Evolutionary conservation across 2,888 invertebrate genomes (phyloP).

Genomic region (Ophraella communa): DNA sequence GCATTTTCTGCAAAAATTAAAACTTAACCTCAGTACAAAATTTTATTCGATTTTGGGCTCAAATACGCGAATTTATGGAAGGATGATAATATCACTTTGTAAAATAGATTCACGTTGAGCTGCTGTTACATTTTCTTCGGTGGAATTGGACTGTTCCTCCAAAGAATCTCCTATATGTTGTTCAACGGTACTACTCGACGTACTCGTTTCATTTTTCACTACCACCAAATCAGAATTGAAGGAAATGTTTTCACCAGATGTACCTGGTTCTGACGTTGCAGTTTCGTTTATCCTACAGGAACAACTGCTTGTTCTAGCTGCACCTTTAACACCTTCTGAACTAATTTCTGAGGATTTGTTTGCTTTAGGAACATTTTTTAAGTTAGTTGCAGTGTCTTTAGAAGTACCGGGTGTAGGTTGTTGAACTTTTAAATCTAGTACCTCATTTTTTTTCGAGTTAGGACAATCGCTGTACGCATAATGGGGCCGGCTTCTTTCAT

Average conservation of each 20-base stretch:
- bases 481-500: constrained; percentile 2
- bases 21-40: too few relatives aligned
- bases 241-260: not conserved
- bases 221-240: not conserved
- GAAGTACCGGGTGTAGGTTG: not conserved
- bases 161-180: too few relatives aligned
- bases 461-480: not conserved
- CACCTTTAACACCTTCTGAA: not conserved
- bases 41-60: not conserved
- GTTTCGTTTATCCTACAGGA: not conserved
- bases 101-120: constrained; percentile 3
- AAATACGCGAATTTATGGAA: not conserved
- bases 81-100: constrained; percentile 25
- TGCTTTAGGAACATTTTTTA: not conserved
- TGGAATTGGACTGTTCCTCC: not conserved
- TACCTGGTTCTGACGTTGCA: not conserved
- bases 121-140: constrained; percentile 3
- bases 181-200: not conserved
- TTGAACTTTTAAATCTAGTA: constrained; percentile 9
- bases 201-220: not conserved
- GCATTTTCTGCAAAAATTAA: too few relatives aligned
- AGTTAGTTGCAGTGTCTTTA: not conserved
- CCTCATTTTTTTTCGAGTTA: constrained; percentile 1
- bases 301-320: not conserved
- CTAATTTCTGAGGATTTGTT: not conserved